phyloP scores from a whole-genome alignment of 2,113 vertebrate genomes.

The Gorsachius goisagi region DNA sequence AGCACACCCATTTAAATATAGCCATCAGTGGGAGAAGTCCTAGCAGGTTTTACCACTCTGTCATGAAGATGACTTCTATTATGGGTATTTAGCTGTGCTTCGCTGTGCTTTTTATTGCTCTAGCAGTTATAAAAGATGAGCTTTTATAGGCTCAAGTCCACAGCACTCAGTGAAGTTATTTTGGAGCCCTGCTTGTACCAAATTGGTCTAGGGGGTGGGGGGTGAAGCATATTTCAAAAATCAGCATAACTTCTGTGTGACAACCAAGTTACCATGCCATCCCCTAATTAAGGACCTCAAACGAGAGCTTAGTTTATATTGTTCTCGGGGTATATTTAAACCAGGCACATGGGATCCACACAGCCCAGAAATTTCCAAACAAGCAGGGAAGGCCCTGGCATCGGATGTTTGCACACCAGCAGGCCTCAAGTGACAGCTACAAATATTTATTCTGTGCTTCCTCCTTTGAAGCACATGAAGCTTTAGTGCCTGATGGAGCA shows the following conservation, averaged over 20 bases:
- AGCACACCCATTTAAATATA: not conserved
- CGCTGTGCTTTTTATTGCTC: not conserved
- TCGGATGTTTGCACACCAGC: not conserved
- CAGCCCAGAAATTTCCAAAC: not conserved
- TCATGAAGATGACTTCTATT: not conserved
- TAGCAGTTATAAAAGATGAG: not conserved
- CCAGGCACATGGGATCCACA: not conserved
- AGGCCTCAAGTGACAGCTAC: not conserved
- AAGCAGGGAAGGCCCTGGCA: not conserved
- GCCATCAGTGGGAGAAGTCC: not conserved
- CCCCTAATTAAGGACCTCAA: not conserved
- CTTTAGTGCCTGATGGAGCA: not conserved
- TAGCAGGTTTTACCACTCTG: not conserved
- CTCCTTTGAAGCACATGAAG: not conserved
- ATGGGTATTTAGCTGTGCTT: not conserved
- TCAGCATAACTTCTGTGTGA: not conserved
- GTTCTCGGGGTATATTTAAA: not conserved
- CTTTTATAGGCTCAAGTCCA: not conserved
- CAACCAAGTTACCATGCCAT: not conserved
- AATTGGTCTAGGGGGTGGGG: not conserved
- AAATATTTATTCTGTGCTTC: not conserved
- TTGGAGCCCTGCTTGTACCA: not conserved
- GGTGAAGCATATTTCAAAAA: not conserved
- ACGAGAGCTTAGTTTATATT: not conserved
- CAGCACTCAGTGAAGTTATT: not conserved